Base-by-base conservation (phyloP, 2,113 vertebrate genomes). In the Odocoileus hemionus region DNA sequence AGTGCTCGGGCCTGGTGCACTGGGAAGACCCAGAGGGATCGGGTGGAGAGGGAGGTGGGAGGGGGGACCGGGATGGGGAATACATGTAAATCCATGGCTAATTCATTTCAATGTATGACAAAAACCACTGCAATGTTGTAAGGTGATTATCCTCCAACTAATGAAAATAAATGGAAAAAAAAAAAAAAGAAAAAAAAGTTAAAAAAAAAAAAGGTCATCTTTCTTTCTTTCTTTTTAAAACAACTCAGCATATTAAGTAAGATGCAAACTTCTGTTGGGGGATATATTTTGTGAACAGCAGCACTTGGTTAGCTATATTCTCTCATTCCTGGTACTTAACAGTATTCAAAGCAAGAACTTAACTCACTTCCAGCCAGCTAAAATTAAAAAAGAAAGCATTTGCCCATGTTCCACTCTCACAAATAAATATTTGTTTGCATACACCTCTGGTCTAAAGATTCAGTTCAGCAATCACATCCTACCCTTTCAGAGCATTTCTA, bases 291-390 rank as follows among this genome's bases (percentile, higher is more conserved):
- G 89, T 85, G 58, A 93, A 78, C 16, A 86, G 70, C 47, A 95
- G 45, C 58, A 76, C 47, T 9, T 3, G 89, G 39, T 23, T 70
- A 21, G 30, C 60, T 94, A 80, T 25, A 47, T 4, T 96, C 67
- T 79, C 36, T 55, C 9, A 9, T 85, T 64, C 19, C 86, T 79
- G 5, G 36, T 91, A 61, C n/a, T 91, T 87, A 52, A 58, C 11
- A 64, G n/a, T 28, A 15, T 0, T 0, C 19, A 86, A 85, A 88
- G 8, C 61, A 58, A 52, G 0, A 0, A 6, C 0, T 2, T 0
- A 19, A 92, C 33, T 58, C 45, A 54, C n/a, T 67, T 67, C 39
- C 19, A 84, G 28, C 8, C 25, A 94, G 52, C 43, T 67, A 43
- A 60, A 87, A n/a, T 60, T 88, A 70, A 64, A 67, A 82, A 55